Evolutionary conservation across 1,140 invertebrate species (phyloP).

Genomic region (Drosophila bipectinata): DNA sequence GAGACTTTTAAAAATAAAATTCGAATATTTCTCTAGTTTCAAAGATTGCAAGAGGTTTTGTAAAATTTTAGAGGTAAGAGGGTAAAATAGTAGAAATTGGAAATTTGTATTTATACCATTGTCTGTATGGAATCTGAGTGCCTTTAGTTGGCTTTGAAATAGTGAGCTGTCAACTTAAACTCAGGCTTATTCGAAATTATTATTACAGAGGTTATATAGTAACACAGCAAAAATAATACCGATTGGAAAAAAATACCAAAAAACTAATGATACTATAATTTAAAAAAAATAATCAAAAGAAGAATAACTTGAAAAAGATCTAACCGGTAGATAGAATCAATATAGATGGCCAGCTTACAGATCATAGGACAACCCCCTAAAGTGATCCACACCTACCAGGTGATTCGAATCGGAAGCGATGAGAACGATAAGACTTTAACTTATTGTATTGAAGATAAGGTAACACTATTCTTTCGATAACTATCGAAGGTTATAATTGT

Average conservation of each 20-base stretch:
- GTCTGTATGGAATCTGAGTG: no score
- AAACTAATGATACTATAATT: neutral
- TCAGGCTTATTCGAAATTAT: neutral
- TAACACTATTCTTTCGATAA: neutral
- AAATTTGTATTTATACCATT: no score
- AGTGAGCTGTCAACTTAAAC: no score
- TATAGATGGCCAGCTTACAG: slow-evolving; percentile 41
- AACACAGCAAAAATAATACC: neutral
- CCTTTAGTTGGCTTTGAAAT: no score
- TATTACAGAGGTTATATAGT: neutral
- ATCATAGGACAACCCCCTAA: slow-evolving; percentile 33
- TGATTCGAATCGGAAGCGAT: slow-evolving; percentile 45
- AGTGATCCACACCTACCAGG: slow-evolving; percentile 44
- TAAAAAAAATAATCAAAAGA: neutral
- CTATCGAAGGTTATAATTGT: neutral
- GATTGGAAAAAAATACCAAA: neutral
- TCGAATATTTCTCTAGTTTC: no score
- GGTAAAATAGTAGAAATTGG: no score
- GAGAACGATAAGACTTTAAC: slow-evolving; percentile 23
- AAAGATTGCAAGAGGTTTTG: no score
- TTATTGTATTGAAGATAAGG: slow-evolving; percentile 34
- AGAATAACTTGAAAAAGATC: neutral
- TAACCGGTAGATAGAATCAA: neutral
- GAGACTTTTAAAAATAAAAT: no score
- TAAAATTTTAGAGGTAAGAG: no score